A percentile compares a stretch with the other conserved stretches of the same genome.
Evolutionary conservation across 1,140 invertebrate species (phyloP).

Genomic region (Ganaspis sp.): DNA sequence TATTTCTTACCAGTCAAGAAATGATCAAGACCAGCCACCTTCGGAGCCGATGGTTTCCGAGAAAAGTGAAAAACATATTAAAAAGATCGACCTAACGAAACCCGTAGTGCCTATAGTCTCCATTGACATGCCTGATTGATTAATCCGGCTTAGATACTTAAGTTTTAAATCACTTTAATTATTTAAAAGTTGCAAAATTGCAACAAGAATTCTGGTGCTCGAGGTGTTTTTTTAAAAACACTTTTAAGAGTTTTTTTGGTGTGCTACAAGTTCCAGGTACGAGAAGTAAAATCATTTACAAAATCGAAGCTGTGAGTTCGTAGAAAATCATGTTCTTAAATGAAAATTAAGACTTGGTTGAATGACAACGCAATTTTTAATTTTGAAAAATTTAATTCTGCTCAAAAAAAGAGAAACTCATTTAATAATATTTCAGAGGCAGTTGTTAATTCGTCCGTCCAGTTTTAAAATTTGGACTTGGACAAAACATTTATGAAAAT

Average conservation of each 20-base stretch:
- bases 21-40: constrained; percentile 76
- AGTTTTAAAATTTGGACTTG: background rate
- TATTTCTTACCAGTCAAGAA: constrained; percentile 89
- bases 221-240: background rate
- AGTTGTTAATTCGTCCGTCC: background rate
- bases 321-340: background rate
- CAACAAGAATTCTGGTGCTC: constrained; percentile 22
- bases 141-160: constrained; percentile 36
- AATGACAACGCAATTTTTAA: background rate
- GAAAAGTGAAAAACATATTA: constrained; percentile 80
- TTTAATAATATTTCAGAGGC: no score
- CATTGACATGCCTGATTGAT: constrained; percentile 93
- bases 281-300: background rate
- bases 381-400: background rate
- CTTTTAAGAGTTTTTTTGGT: background rate
- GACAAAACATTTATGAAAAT: background rate
- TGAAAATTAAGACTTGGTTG: background rate
- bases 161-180: background rate
- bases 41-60: constrained; percentile 76
- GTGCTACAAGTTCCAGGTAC: background rate
- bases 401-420: no score
- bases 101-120: constrained; percentile 91
- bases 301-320: background rate
- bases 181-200: constrained; percentile 9
- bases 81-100: constrained; percentile 86